Evolutionary conservation across 2,797 vertebrate genomes (phyloP).

Genomic region (Coranthus polyacanthus): DNA sequence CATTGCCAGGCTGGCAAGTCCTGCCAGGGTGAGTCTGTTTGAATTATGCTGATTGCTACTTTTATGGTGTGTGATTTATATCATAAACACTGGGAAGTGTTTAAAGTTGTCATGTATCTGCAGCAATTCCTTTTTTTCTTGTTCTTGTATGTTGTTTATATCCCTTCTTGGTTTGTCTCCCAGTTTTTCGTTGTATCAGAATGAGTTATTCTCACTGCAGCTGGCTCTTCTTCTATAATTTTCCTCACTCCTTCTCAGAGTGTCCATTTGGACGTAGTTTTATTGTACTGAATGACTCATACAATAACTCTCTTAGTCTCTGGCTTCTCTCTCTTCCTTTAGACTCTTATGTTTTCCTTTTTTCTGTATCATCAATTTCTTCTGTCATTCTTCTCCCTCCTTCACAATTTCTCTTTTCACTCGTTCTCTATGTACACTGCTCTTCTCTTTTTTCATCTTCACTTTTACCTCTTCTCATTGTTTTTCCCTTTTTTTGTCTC

Average conservation of each 20-base stretch:
- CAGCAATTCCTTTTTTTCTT: constrained; percentile 9
- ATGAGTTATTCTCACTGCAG: constrained; percentile 33
- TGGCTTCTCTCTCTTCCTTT: constrained; percentile 16
- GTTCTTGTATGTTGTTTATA: constrained; percentile 22
- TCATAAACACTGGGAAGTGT: constrained; percentile 26
- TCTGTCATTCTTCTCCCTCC: constrained; percentile 31
- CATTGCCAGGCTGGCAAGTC: constrained; percentile 98
- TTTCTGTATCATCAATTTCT: constrained; percentile 7
- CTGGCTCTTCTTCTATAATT: constrained; percentile 20
- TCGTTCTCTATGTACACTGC: constrained; percentile 12
- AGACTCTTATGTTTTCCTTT: constrained; percentile 13
- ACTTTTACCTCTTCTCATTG: constrained; percentile 22
- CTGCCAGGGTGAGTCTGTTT: constrained; percentile 91
- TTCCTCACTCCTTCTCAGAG: constrained; percentile 5
- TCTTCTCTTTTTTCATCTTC: neutral
- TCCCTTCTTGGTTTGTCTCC: constrained; percentile 22
- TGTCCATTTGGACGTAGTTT: constrained; percentile 49
- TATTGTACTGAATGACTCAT: constrained; percentile 42
- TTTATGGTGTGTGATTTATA: constrained; percentile 27
- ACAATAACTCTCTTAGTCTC: constrained; percentile 32
- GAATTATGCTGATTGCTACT: constrained; percentile 32
- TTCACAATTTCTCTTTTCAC: constrained; percentile 26
- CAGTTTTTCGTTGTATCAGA: constrained; percentile 23
- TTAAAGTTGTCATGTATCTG: constrained; percentile 30
- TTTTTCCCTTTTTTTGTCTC: constrained; percentile 18